phyloP scores from a whole-genome alignment of 2,888 invertebrate species.

The Nesidiocoris tenuis region DNA sequence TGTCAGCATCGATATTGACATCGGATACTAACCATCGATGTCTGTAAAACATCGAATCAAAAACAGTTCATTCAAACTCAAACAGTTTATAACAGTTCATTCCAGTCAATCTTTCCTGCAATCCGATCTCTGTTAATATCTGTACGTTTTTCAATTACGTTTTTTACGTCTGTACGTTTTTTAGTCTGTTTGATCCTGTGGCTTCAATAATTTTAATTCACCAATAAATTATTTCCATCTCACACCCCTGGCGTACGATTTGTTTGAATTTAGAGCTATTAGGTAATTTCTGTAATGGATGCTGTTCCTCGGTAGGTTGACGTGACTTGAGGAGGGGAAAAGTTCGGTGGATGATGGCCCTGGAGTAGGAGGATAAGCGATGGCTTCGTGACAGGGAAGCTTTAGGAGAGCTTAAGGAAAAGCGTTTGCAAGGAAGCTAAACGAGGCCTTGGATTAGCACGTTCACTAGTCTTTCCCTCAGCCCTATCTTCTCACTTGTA shows the following conservation, averaged over 20 bases:
- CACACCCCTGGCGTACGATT: neutral
- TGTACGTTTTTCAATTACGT: too few species aligned
- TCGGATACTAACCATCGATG: too few species aligned
- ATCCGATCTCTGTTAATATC: too few species aligned
- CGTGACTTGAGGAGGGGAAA: neutral
- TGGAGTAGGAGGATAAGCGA: slow-evolving; percentile 3
- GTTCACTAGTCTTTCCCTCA: neutral
- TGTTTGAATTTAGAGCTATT: neutral
- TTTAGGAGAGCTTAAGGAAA: slow-evolving; percentile 26
- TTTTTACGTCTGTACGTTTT: too few species aligned
- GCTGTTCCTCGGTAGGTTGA: neutral
- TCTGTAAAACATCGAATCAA: too few species aligned
- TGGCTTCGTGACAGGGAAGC: slow-evolving; percentile 13
- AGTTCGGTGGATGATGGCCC: neutral
- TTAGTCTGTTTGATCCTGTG: neutral
- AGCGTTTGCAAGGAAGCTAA: slow-evolving; percentile 23
- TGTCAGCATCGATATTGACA: too few species aligned
- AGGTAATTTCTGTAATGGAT: neutral
- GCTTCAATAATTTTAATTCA: neutral
- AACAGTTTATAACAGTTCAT: too few species aligned
- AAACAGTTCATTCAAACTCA: too few species aligned
- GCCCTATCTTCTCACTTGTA: neutral
- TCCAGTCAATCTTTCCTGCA: too few species aligned
- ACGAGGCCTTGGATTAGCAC: slow-evolving; percentile 1
- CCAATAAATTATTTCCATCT: neutral